Evolutionary conservation across 2,888 invertebrate genomes (phyloP).

Genomic region (Lithosia quadra): DNA sequence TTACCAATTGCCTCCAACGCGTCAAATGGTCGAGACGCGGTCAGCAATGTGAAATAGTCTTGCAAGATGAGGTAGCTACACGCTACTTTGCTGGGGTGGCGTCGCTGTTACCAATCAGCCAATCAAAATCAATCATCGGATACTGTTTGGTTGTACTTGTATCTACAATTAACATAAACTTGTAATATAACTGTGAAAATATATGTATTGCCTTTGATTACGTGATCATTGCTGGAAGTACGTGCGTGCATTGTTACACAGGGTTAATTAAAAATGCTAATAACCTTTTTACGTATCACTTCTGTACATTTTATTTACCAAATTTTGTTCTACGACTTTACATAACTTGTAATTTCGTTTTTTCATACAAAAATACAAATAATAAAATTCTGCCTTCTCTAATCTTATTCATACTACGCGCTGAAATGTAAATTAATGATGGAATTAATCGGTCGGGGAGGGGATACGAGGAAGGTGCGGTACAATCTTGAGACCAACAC

Average conservation of each 20-base stretch:
- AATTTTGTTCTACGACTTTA: too few species aligned
- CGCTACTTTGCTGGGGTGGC: constrained; percentile 76
- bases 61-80: constrained; percentile 70
- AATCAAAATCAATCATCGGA: constrained; percentile 87
- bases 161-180: constrained; percentile 86
- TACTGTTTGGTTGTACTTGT: constrained; percentile 85
- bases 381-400: too few species aligned
- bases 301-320: too few species aligned
- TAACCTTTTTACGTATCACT: too few species aligned
- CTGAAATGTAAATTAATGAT: too few species aligned
- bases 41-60: constrained; percentile 67
- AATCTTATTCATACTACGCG: too few species aligned
- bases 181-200: constrained; percentile 68
- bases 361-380: too few species aligned
- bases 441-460: too few species aligned
- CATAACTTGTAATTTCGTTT: too few species aligned
- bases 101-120: constrained; percentile 84
- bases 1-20: constrained; percentile 70
- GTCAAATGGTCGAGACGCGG: constrained; percentile 59
- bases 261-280: too few species aligned
- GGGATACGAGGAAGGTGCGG: too few species aligned
- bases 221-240: constrained; percentile 35
- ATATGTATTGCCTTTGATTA: constrained; percentile 41
- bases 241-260: constrained; percentile 38
- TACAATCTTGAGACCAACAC: too few species aligned